Base-by-base conservation (phyloP, 2,888 invertebrate genomes). In the Chymomyza amoena region DNA sequence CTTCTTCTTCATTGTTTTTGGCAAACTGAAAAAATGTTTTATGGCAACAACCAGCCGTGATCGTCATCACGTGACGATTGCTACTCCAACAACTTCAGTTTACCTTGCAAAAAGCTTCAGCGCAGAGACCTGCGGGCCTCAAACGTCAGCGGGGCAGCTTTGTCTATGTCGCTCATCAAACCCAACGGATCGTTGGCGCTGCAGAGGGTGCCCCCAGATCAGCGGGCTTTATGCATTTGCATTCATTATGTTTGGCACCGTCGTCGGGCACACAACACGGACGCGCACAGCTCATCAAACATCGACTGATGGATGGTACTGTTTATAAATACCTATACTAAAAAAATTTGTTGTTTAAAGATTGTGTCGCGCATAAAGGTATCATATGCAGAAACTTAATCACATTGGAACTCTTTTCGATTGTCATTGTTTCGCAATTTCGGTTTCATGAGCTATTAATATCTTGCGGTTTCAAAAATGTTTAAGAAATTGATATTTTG, bases 211-310 rank as follows among this genome's bases (percentile, higher is more conserved):
- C 72, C 72, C 39, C 73, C 72, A 87, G 88, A 87, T 83, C 86
- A 76, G 66, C 64, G 66, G 56, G 57, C 62, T 75, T 76, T 83
- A 73, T 84, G 84, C 83, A 84, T 84, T 84, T 83, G 88, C 84
- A 88, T 81, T 88, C 89, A 85, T 85, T 87, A 83, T 81, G 84
- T 84, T 87, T 75, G 86, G 81, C 85, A 84, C 77, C 82, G 89
- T 88, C 82, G 84, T 69, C 77, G 84, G 76, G 84, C 36, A 61
- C 78, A 82, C 87, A 84, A 81, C 88, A 74, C 18, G 18, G 18
- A 20, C 57, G 61, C 76, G 76, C 80, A 74, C 28, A 72, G 68
- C 70, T 66, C 65, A 45, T 45, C 39, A 45, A 32, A 32, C 32
- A 7, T 45, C 13, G 10, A 13, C 13, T 7, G 13, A 13, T 45